Evolutionary conservation across 2,113 vertebrate genomes (phyloP).

Genomic region (Mormoops blainvillei): DNA sequence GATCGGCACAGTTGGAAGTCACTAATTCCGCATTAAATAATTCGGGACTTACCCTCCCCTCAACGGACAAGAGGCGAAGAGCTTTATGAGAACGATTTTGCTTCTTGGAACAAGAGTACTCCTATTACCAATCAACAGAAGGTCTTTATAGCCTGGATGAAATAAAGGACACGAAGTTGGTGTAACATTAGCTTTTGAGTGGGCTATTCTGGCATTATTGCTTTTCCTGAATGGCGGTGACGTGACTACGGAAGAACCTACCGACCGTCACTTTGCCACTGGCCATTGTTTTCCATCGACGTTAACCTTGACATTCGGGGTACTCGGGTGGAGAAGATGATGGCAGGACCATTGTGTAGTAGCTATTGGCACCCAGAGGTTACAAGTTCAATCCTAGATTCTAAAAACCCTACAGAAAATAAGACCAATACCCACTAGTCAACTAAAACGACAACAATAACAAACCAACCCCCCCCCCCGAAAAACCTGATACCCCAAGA

Average conservation of each 20-base stretch:
- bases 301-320: not conserved
- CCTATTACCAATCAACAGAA: not conserved
- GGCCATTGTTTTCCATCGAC: not conserved
- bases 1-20: slow-evolving; percentile 44
- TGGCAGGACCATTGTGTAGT: not conserved
- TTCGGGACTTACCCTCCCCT: not conserved
- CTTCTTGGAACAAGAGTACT: not conserved
- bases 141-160: not conserved
- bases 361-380: not conserved
- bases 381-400: slow-evolving; percentile 11
- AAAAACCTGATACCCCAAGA: not conserved
- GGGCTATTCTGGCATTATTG: not conserved
- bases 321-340: not conserved
- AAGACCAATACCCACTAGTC: not conserved
- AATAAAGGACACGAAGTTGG: not conserved
- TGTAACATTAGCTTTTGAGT: not conserved
- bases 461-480: too few species aligned
- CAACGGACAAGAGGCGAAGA: not conserved
- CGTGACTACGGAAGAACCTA: not conserved
- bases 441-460: not conserved
- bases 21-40: slow-evolving; percentile 49
- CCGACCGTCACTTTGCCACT: not conserved
- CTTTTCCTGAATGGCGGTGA: not conserved
- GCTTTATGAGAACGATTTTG: slow-evolving; percentile 17
- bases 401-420: not conserved